phyloP scores from a whole-genome alignment of 2,888 invertebrate genomes.

The Blomia tropicalis region DNA sequence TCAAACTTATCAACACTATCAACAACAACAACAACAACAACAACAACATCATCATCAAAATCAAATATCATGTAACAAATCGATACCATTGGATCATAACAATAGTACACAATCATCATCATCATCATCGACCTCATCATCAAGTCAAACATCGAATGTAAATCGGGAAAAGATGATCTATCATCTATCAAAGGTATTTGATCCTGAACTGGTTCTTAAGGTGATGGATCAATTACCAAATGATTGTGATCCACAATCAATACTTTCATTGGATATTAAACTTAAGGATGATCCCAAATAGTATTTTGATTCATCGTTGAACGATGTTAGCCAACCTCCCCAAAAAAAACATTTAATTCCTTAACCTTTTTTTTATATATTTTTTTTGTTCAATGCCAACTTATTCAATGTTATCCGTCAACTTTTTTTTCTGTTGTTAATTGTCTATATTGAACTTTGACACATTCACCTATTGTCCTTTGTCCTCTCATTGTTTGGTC shows the following conservation, averaged over 20 bases:
- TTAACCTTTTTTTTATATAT: no score
- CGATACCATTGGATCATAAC: background rate
- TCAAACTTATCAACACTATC: background rate
- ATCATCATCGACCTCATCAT: background rate
- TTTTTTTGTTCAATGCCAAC: no score
- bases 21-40: background rate
- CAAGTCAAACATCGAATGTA: slow-evolving; percentile 33
- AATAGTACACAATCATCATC: background rate
- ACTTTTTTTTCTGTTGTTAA: no score
- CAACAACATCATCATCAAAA: background rate
- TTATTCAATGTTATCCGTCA: no score
- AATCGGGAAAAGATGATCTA: slow-evolving; percentile 61
- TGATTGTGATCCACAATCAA: slow-evolving; percentile 70
- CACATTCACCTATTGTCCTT: no score
- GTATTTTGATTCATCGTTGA: no score
- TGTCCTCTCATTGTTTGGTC: no score
- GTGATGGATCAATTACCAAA: slow-evolving; percentile 76
- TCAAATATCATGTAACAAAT: no score
- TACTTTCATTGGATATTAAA: slow-evolving; percentile 66
- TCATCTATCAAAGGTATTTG: slow-evolving; percentile 77
- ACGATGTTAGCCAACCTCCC: no score
- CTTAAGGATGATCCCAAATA: no score
- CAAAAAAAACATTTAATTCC: no score
- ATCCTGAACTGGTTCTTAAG: slow-evolving; percentile 68
- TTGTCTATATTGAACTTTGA: no score